phyloP scores from a whole-genome alignment of 2,888 invertebrate species.

The Tinea pellionella region DNA sequence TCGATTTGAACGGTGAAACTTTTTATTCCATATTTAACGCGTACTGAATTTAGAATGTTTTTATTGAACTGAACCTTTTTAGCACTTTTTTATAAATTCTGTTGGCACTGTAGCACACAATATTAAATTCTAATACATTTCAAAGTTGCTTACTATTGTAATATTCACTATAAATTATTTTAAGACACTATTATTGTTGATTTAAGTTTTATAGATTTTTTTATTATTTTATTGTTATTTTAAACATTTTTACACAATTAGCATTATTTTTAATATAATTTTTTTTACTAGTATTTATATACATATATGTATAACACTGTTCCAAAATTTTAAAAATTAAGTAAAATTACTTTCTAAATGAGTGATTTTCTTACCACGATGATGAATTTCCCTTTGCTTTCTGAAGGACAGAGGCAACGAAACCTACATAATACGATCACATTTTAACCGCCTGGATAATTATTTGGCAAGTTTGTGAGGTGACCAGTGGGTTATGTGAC shows the following conservation, averaged over 20 bases:
- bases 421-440: constrained; percentile 6
- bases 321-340: background rate
- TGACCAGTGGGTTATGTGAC: background rate
- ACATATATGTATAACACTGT: too few species aligned
- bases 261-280: background rate
- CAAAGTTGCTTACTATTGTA: too few species aligned
- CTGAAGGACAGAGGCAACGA: constrained; percentile 5
- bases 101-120: too few species aligned
- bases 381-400: background rate
- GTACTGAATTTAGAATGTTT: background rate
- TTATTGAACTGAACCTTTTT: background rate
- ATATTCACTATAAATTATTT: too few species aligned
- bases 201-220: too few species aligned
- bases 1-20: constrained; percentile 1
- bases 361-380: background rate
- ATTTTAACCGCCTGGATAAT: background rate
- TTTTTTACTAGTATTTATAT: too few species aligned
- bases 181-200: too few species aligned
- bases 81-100: background rate
- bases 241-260: too few species aligned
- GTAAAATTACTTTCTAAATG: background rate
- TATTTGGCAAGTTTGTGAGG: background rate
- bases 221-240: background rate
- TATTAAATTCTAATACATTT: background rate
- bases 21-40: background rate